Evolutionary conservation across 2,113 vertebrate genomes (phyloP), one percentile per base, ranked within the genome.

Genomic region (Tachuris rubrigastra): DNA sequence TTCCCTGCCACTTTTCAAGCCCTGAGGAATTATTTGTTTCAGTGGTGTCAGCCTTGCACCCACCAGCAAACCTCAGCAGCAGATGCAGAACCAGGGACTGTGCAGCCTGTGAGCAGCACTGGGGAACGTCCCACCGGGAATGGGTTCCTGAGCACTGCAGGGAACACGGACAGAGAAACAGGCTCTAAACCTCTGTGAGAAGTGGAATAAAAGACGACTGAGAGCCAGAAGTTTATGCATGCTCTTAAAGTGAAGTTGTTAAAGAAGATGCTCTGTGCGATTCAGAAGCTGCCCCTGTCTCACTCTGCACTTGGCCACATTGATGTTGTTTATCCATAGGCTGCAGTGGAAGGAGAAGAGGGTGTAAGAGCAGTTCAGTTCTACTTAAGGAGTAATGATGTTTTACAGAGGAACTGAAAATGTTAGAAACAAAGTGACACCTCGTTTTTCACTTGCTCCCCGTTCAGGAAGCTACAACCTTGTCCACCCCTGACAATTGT

Each of bases 291-390:
- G 58, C 24, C 59, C 83, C 81, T 18, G 53, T 46, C 50, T 74
- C 41, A 0, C 39, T n/a, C 53, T 2, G 3, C 20, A 0, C 24
- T 37, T 33, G n/a, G 37, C 27, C 68, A 24, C 44, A 28, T 0
- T 2, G 25, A 4, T 47, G 28, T 2, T 52, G 28, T 18, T n/a
- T 15, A 27, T 23, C 47, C 41, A 46, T 6, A 67, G 42, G 39
- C 33, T 81, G 42, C 18, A 50, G 50, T 6, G 83, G 39, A 5
- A 55, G 59, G 50, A 31, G 62, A 49, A 55, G 8, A 59, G 13
- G 6, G 13, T 21, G 46, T 4, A 12, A 53, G n/a, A 90, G 75
- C 82, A 58, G 53, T 31, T 74, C 46, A 12, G 19, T 58, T 55
- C 47, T 83, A 0, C 37, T 47, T 17, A 56, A 86, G 65, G 35